These are phyloP conservation scores for Tolmerus cingulatus DNA, from an alignment of 2,888 invertebrate genomes.

Conservation along the genomic window DNA sequence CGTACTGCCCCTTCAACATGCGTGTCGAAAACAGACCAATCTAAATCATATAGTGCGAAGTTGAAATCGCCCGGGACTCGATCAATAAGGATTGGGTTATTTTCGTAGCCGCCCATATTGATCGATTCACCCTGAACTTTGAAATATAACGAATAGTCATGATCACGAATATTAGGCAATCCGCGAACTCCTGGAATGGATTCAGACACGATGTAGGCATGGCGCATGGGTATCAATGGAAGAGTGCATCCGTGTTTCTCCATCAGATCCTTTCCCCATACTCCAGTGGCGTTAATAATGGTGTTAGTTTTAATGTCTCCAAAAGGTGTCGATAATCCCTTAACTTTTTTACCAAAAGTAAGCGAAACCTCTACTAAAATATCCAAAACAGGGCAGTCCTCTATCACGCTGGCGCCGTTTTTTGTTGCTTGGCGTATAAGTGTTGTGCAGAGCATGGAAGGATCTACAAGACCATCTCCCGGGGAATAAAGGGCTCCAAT, in stretches of 20 bases:
- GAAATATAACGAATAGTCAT: constrained; percentile 83
- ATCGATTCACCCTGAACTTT: constrained; percentile 85
- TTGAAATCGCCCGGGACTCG: constrained; percentile 79
- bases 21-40: constrained; percentile 83
- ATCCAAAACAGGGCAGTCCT: constrained; percentile 77
- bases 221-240: constrained; percentile 85
- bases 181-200: constrained; percentile 76
- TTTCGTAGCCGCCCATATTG: constrained; percentile 87
- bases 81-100: constrained; percentile 81
- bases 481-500: constrained; percentile 81
- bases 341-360: constrained; percentile 67
- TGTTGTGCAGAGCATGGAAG: constrained; percentile 80
- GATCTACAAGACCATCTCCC: constrained; percentile 85
- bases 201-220: constrained; percentile 87
- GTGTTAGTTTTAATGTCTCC: constrained; percentile 77
- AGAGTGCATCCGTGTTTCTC: constrained; percentile 66
- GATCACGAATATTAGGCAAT: constrained; percentile 85
- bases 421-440: constrained; percentile 75
- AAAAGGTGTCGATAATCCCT: constrained; percentile 77
- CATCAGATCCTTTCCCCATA: constrained; percentile 79
- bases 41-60: constrained; percentile 85
- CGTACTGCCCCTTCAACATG: constrained; percentile 77
- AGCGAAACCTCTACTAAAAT: constrained; percentile 72
- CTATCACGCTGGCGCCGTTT: constrained; percentile 77
- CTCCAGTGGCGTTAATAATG: constrained; percentile 77